Base-by-base conservation (phyloP, 2,797 vertebrate species). In the Alauda arvensis region DNA sequence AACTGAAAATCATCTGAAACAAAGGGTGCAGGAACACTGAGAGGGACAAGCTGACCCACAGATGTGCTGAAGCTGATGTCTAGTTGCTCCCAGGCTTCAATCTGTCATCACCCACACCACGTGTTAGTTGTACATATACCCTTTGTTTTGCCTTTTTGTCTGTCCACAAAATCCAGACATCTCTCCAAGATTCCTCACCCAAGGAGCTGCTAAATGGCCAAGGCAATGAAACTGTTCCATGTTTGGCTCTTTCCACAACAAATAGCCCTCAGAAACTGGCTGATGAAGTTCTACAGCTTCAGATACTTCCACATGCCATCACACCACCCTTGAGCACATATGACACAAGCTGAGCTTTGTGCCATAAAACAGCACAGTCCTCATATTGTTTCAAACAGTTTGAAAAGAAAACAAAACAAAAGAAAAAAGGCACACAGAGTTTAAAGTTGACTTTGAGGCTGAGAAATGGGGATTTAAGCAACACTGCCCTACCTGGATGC, bases 51-150 rank as follows among this genome's bases (percentile, higher is more conserved):
- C 40, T 80, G 87, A 78, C 37, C 28, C 60, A 59, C 25, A 81
- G 75, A 23, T 49, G 52, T 81, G 90, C 67, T 86, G 52, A 88
- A 37, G 28, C 7, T 93, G 71, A 71, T 51, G 28, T 18, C 9
- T 56, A 19, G 24, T 16, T 67, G 12, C 8, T 83, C 18, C 15
- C 42, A 61, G 17, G 6, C 37, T 31, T 39, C 40, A 51, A 14
- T n/a, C 12, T 39, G 26, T 42, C 40, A 39, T 49, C 25, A 53
- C 4, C 37, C 25, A 34, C 9, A 9, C 2, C 7, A 3, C 1
- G 0, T 7, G 2, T 42, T 56, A 42, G 1, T 5, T 37, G 21
- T 43, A 2, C 20, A 13, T 2, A 51, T 0, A 51, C 0, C 0
- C 23, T 57, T 26, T 0, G 0, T 51, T 79, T 55, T 84, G 9